Evolutionary conservation across 2,888 invertebrate species (phyloP), one percentile per base, ranked within the genome.

Genomic region (Bombylius discolor): DNA sequence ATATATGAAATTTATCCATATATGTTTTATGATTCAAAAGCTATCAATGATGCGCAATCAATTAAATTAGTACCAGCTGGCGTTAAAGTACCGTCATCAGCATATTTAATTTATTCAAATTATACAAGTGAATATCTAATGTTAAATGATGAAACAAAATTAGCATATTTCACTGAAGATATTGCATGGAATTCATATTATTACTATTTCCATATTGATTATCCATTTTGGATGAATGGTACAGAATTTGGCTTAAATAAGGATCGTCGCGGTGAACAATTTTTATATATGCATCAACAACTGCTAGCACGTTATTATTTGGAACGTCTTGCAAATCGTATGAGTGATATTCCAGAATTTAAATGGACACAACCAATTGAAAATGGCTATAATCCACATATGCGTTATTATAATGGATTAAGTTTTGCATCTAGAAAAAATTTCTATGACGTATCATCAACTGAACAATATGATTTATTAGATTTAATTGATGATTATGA

Each of bases 1-100:
- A 80, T 82, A 47, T 88, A 88, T 68, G 89, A 89, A 73, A 80
- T 88, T 69, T 81, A 82, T 73, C 89, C 89, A 4, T 81, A 85
- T 70, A 80, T 82, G 73, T 88, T 86, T 77, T 82, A 87, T 68
- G 83, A 84, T 73, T 76, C 80, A 64, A 81, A 85, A 65, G 77
- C 85, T 64, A 82, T 89, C 63, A 79, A 82, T 65, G 79, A 83
- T 65, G 85, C 83, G 1, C 78, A 82, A 47, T 45, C 45, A 23
- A 50, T 50, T 50, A 55, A 50, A 46, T 13, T 50, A 7, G 46
- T 46, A 36, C 31, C 49, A 4, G 31, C 44, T 39, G 47, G 33
- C n/a, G 32, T 42, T n/a, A 55, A 55, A 39, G 36, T 33, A 32
- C 47, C 44, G 23, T 31, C 47, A 13, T 55, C 47, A 32, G 47